Percentiles rank a stretch among this genome's conserved stretches.
These are phyloP conservation scores for Lasioglossum albipes DNA, from an alignment of 1,140 invertebrate species.

Conservation along the genomic window DNA sequence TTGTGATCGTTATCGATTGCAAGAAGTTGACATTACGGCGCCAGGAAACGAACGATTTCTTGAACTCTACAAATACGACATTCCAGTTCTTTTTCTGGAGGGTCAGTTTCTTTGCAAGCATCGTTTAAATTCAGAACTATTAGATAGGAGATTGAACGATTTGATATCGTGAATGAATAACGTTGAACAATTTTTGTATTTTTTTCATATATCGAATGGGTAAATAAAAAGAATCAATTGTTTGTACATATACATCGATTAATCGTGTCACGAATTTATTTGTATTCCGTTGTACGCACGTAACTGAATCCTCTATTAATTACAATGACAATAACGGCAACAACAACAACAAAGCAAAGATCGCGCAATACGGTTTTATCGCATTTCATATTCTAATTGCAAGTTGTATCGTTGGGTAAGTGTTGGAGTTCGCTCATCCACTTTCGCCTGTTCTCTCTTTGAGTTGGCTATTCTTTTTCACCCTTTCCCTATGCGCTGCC, in stretches of 20 bases:
- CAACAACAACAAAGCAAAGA: not conserved
- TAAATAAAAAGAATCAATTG: not conserved
- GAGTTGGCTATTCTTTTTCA: constrained; percentile 30
- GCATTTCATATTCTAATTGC: not conserved
- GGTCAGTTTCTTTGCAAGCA: constrained; percentile 92
- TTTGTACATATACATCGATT: not conserved
- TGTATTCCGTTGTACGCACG: not conserved
- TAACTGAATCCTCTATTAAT: not conserved
- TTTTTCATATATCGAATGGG: not conserved
- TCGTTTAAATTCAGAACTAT: constrained; percentile 82
- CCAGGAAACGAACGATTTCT: constrained; percentile 87
- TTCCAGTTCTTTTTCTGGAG: constrained; percentile 93
- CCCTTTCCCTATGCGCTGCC: constrained; percentile 20
- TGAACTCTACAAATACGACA: constrained; percentile 90
- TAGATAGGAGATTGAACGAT: constrained; percentile 78
- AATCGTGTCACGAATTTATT: not conserved
- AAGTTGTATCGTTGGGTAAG: constrained; percentile 7
- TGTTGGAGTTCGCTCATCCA: constrained; percentile 22
- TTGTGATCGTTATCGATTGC: constrained; percentile 82
- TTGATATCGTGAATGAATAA: constrained; percentile 37
- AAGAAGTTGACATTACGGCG: constrained; percentile 88
- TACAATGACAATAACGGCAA: not conserved
- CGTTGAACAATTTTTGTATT: not conserved
- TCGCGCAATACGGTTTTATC: not conserved
- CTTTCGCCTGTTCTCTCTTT: constrained; percentile 25